Conservation (phyloP, 2,797 vertebrate genomes). For the Tiaroga cobitis region DNA sequence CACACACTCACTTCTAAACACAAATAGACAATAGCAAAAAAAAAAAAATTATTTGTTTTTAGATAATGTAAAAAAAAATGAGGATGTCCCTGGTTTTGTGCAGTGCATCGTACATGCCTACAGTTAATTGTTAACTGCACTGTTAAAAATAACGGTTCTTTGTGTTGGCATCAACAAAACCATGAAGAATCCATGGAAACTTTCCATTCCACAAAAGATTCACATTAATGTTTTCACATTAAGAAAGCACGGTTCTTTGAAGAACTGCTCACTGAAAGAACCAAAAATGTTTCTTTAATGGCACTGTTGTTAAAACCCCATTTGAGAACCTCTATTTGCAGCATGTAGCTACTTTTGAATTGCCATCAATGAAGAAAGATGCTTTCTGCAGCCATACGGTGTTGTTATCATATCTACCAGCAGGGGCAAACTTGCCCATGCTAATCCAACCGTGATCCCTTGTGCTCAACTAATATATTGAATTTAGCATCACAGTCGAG, state of each 20-base stretch:
- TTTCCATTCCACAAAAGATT: neutral
- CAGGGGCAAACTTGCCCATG: neutral
- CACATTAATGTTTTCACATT: too few species aligned
- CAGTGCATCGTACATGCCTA: neutral
- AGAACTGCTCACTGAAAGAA: neutral
- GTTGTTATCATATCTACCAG: neutral
- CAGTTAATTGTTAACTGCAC: neutral
- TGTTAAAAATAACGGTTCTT: neutral
- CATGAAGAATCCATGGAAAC: neutral
- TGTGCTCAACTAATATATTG: conserved; percentile 11
- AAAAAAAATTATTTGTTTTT: neutral
- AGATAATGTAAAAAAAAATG: neutral
- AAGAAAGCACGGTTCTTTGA: neutral
- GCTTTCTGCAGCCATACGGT: neutral
- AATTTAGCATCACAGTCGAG: neutral
- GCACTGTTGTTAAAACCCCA: neutral
- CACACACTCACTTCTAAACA: neutral
- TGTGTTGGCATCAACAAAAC: neutral
- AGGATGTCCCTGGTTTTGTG: neutral
- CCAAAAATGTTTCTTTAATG: neutral
- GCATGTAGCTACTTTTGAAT: neutral
- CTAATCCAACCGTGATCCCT: neutral
- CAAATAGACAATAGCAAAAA: conserved; percentile 1
- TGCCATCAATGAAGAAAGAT: neutral
- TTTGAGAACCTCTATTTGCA: neutral